A percentile compares a stretch with the other conserved stretches of the same genome.
Evolutionary conservation across 2,113 vertebrate species (phyloP).

Genomic region (Perca schrenkii): DNA sequence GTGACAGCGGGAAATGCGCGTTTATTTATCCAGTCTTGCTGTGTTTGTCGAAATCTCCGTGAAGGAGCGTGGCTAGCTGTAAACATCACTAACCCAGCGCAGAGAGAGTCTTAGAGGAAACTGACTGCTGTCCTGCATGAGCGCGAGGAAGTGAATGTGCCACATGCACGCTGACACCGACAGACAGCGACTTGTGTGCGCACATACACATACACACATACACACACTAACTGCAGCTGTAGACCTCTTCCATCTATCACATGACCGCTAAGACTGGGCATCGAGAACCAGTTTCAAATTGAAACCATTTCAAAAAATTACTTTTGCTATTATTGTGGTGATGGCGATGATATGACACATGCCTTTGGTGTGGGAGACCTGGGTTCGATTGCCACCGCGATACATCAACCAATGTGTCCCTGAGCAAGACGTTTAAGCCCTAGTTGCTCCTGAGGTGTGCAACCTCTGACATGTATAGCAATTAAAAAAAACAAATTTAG

Average conservation of each 20-base stretch:
- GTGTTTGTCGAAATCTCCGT: conserved; percentile 53
- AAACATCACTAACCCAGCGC: conserved; percentile 52
- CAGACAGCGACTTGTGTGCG: neutral
- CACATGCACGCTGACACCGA: conserved; percentile 1
- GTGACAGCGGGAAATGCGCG: neutral
- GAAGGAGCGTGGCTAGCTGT: conserved; percentile 45
- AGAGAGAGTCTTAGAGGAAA: conserved; percentile 32
- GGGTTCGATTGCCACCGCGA: too few species aligned
- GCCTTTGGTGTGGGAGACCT: too few species aligned
- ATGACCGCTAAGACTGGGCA: conserved; percentile 7
- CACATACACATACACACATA: neutral
- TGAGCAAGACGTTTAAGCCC: too few species aligned
- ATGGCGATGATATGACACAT: too few species aligned
- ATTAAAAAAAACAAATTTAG: too few species aligned
- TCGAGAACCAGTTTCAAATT: too few species aligned
- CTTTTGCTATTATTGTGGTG: too few species aligned
- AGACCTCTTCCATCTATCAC: conserved; percentile 22
- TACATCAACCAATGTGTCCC: too few species aligned
- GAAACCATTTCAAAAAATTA: too few species aligned
- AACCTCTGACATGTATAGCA: too few species aligned
- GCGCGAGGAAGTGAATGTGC: conserved; percentile 15
- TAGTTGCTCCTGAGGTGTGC: too few species aligned
- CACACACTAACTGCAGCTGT: conserved; percentile 2
- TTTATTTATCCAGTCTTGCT: conserved; percentile 32
- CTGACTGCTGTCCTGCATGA: conserved; percentile 20